Conservation (phyloP, 1,140 invertebrate genomes). For the Nephotettix cincticeps region DNA sequence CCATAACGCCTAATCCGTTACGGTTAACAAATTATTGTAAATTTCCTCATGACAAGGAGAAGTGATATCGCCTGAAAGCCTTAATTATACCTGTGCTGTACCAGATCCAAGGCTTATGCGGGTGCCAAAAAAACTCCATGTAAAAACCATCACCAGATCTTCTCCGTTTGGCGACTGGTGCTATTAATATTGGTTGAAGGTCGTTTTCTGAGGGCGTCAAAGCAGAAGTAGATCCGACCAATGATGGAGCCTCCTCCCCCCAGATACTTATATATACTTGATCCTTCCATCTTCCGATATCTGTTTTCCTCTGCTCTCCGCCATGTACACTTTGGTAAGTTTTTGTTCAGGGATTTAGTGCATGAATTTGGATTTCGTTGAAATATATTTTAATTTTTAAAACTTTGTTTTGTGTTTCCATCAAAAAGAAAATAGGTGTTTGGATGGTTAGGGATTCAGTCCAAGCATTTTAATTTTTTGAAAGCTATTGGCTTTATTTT, state of each 20-base stretch:
- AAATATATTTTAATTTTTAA: no score
- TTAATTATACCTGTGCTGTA: background rate
- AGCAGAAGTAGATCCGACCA: slow-evolving; percentile 15
- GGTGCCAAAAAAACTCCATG: background rate
- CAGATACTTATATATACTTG: background rate
- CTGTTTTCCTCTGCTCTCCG: background rate
- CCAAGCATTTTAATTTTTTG: no score
- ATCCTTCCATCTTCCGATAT: background rate
- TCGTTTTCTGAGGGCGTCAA: slow-evolving; percentile 6
- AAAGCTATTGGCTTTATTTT: no score
- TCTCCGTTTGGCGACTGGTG: background rate
- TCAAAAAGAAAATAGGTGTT: no score
- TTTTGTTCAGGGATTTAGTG: no score
- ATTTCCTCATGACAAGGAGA: background rate
- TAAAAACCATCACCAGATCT: background rate
- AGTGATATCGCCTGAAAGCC: background rate
- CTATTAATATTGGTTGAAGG: slow-evolving; percentile 12
- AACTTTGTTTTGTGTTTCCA: no score
- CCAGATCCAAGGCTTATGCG: background rate
- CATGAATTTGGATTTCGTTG: no score
- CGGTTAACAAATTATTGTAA: background rate
- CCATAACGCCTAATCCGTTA: background rate
- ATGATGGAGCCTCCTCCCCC: background rate
- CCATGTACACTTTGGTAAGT: slow-evolving; percentile 16
- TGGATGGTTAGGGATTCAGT: no score